Conservation (phyloP, 1,140 invertebrate species). For the Calosoma granatense region DNA sequence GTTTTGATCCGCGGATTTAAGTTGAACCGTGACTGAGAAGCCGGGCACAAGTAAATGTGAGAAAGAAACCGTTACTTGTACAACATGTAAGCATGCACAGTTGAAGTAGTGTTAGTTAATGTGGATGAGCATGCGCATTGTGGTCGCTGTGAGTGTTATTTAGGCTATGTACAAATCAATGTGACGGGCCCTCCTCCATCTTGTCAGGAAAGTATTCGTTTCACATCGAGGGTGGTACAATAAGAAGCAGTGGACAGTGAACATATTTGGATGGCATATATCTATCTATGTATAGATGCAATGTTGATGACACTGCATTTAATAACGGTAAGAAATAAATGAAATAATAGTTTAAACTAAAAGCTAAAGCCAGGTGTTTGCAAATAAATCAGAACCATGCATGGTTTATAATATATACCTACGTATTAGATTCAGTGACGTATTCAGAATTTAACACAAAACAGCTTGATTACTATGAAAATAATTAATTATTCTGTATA, state of each 20-base stretch:
- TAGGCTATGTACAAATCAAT: slow-evolving; percentile 11
- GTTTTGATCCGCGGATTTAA: too few relatives aligned
- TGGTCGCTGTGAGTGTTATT: slow-evolving; percentile 12
- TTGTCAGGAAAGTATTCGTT: slow-evolving; percentile 32
- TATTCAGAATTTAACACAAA: too few relatives aligned
- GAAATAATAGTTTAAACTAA: neutral
- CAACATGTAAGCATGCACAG: too few relatives aligned
- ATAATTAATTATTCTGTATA: too few relatives aligned
- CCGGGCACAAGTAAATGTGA: too few relatives aligned
- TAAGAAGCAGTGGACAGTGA: slow-evolving; percentile 11
- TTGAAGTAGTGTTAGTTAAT: neutral
- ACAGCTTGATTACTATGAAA: too few relatives aligned
- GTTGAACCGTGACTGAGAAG: too few relatives aligned
- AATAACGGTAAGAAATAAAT: neutral
- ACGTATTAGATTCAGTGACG: too few relatives aligned
- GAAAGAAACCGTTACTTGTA: too few relatives aligned
- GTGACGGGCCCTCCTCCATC: slow-evolving; percentile 32
- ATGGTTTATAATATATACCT: too few relatives aligned
- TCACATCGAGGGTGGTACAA: slow-evolving; percentile 17
- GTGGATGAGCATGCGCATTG: slow-evolving; percentile 10
- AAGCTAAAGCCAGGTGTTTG: slow-evolving; percentile 10
- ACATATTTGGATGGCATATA: neutral
- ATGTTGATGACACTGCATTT: neutral
- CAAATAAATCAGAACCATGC: slow-evolving; percentile 18
- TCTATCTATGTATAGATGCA: neutral